Percentiles rank a stretch among this genome's conserved stretches.
Conservation (phyloP, 2,888 invertebrate genomes). For the Stictocephala bisonia region DNA sequence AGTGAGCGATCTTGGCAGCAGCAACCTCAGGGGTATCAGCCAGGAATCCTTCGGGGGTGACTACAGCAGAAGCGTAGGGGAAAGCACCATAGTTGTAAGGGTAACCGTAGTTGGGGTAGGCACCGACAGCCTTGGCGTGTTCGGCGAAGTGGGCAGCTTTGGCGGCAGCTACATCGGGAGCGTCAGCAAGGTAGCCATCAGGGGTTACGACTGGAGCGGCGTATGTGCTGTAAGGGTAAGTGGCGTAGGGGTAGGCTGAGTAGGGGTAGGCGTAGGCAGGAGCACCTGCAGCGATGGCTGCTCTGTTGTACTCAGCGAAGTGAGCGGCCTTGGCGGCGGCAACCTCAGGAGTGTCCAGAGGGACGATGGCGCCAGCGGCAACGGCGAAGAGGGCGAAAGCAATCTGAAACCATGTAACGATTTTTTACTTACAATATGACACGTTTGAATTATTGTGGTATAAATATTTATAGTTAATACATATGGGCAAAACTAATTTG, state of each 20-base stretch:
- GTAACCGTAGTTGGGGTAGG: constrained; percentile 6
- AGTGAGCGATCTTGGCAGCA: background rate
- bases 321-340: constrained; percentile 62
- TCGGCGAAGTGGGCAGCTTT: constrained; percentile 21
- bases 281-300: background rate
- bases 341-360: constrained; percentile 60
- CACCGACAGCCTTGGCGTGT: constrained; percentile 19
- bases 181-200: constrained; percentile 42
- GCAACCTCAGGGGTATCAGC: constrained; percentile 3
- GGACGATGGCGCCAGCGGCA: constrained; percentile 12
- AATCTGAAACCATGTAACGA: too few species aligned
- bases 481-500: too few species aligned
- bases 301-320: constrained; percentile 60
- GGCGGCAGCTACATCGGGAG: constrained; percentile 11
- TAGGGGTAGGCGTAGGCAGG: background rate
- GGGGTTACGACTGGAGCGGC: constrained; percentile 27
- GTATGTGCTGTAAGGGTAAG: constrained; percentile 35
- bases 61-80: background rate
- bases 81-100: background rate
- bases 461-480: too few species aligned
- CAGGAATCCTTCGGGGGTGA: background rate
- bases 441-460: too few species aligned
- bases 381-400: background rate
- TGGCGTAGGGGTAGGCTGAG: background rate
- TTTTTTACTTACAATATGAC: too few species aligned